phyloP scores from a whole-genome alignment of 2,888 invertebrate species.

The Trachelus iudaicus region DNA sequence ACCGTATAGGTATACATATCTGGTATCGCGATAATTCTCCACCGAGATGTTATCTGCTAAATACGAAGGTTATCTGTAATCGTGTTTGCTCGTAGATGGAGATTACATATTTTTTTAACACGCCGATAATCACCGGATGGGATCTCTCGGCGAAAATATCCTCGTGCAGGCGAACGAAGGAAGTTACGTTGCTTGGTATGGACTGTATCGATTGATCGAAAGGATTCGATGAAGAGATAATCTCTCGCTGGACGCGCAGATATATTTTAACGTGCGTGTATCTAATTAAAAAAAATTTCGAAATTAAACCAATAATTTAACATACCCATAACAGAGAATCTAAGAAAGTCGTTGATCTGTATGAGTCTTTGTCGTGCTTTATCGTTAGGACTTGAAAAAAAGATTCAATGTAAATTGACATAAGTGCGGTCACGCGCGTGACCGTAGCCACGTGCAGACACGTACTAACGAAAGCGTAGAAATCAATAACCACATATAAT shows the following conservation, averaged over 20 bases:
- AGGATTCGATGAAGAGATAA: background rate
- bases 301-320: background rate
- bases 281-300: background rate
- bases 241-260: background rate
- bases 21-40: background rate
- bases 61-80: background rate
- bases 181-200: background rate
- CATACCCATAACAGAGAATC: background rate
- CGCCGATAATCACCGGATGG: background rate
- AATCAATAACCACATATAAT: slow-evolving; percentile 9
- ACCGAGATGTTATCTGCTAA: background rate
- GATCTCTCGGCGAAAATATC: background rate
- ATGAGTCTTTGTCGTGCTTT: background rate
- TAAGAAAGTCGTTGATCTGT: background rate
- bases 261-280: background rate
- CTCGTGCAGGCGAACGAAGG: background rate
- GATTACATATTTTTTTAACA: background rate
- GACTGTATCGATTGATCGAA: background rate
- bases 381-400: slow-evolving; percentile 32
- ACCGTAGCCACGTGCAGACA: slow-evolving; percentile 21
- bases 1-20: background rate
- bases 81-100: background rate
- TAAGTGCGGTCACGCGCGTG: slow-evolving; percentile 49
- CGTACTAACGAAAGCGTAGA: background rate
- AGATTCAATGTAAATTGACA: slow-evolving; percentile 44